phyloP scores from a whole-genome alignment of 2,113 vertebrate species.

The Oncorhynchus clarkii region DNA sequence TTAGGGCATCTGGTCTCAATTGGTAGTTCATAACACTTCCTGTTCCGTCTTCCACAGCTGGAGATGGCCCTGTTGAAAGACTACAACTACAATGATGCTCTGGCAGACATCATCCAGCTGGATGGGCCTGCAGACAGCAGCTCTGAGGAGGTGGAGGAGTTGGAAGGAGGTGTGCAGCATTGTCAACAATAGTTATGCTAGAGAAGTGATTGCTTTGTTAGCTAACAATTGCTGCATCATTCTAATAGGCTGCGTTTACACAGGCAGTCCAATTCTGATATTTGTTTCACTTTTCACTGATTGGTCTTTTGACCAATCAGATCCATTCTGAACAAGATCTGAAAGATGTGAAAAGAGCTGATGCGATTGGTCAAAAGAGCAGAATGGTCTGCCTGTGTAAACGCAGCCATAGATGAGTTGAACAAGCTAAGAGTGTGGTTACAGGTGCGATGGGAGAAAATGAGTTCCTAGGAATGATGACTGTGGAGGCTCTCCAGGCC shows the following conservation, averaged over 20 bases:
- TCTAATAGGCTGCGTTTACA: no score
- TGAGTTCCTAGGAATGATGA: constrained; percentile 81
- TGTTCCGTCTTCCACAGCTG: constrained; percentile 6
- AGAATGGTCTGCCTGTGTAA: no score
- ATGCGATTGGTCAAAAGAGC: no score
- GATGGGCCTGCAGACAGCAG: constrained; percentile 82
- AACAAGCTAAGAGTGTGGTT: constrained; percentile 37
- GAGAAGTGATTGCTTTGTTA: no score
- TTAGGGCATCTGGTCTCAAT: not conserved
- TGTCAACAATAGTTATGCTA: no score
- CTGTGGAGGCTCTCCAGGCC: constrained; percentile 80
- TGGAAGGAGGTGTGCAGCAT: constrained; percentile 43
- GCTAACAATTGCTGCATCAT: no score
- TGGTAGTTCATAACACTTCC: no score
- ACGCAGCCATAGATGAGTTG: not conserved
- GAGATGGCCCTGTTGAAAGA: constrained; percentile 46
- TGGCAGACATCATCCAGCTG: constrained; percentile 83
- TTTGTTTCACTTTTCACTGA: no score
- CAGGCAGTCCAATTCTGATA: no score
- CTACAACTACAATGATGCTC: constrained; percentile 55
- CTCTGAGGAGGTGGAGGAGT: constrained; percentile 76
- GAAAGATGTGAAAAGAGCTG: no score
- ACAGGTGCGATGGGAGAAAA: constrained; percentile 74
- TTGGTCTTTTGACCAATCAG: no score
- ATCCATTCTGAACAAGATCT: no score